Evolutionary conservation across 2,888 invertebrate genomes (phyloP), one percentile per base, ranked within the genome.

Genomic region (Hoplodrina blanda): DNA sequence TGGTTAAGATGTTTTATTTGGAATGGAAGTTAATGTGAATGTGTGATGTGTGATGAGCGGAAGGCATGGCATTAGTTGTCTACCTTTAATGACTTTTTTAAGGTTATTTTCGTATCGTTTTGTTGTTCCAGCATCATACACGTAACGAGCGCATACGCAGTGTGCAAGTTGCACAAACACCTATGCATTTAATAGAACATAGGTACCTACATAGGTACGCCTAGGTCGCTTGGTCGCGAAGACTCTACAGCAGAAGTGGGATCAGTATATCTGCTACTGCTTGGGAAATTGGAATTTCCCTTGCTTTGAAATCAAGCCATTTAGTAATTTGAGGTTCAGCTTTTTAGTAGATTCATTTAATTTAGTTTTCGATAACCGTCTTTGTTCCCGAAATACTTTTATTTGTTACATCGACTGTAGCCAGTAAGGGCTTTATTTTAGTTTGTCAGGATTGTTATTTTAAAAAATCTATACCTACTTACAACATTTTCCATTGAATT

Each of bases 401-500:
- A 2, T 25, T 25, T 25, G 25, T 25, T 2, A 25, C 25, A 25
- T 25, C 25, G 2, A 25, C 25, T 46, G 17, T 46, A 46, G 44
- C 6, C 15, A 46, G 17, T 17, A 17, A 46, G 5, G 2, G 17
- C 17, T 46, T 4, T 17, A 46, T 8, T 37, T 37, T 37, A 8
- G 37, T 37, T 37, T 17, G 46, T 46, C 1, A 46, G 44, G 15
- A 3, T 46, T 46, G 17, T 46, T 46, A 46, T n/a, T 46, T 15
- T 17, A 17, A 46, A 46, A 46, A 46, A 46, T 46, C 15, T 17
- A 46, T 11, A 66, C n/a, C 69, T 76, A 67, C 70, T 62, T 59
- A 66, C 63, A 55, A 60, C 30, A 69, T 69, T 69, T 69, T 52
- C 71, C 56, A 74, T 78, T 67, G 66, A 69, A 62, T 33, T 46